Evolutionary conservation across 2,888 invertebrate genomes (phyloP).

Genomic region (Agrotis ipsilon): DNA sequence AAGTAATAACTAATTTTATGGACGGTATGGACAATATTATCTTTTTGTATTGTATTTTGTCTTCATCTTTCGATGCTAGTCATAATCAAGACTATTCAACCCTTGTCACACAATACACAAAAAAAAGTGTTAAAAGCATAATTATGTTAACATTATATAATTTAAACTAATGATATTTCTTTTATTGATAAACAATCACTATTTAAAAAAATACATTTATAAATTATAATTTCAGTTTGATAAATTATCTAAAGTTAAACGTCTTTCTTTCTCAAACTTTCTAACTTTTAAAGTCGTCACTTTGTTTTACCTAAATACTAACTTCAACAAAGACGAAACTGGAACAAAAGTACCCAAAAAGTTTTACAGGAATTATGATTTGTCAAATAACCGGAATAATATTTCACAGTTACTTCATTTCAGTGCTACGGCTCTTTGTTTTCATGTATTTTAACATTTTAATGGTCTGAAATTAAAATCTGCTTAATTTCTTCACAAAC

Average conservation of each 20-base stretch:
- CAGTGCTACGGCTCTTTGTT: not conserved
- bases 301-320: slow-evolving; percentile 21
- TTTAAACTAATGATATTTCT: not conserved
- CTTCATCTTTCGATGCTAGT: not conserved
- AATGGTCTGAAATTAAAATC: not conserved
- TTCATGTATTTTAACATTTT: not conserved
- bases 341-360: slow-evolving; percentile 17
- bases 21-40: not conserved
- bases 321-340: slow-evolving; percentile 15
- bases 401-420: not conserved
- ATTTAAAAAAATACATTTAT: not conserved
- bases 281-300: slow-evolving; percentile 20
- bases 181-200: not conserved
- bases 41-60: not conserved
- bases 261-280: slow-evolving; percentile 6
- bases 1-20: not conserved
- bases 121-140: too few species aligned
- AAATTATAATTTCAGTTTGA: not conserved
- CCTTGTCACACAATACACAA: not conserved
- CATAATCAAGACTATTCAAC: not conserved
- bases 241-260: not conserved
- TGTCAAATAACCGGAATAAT: slow-evolving; percentile 1
- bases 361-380: not conserved
- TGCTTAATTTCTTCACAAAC: not conserved
- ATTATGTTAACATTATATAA: too few species aligned